A percentile compares a stretch with the other conserved stretches of the same genome.
These are phyloP conservation scores for Sebastolobus altivelis DNA, from an alignment of 2,797 vertebrate species.

Conservation along the genomic window DNA sequence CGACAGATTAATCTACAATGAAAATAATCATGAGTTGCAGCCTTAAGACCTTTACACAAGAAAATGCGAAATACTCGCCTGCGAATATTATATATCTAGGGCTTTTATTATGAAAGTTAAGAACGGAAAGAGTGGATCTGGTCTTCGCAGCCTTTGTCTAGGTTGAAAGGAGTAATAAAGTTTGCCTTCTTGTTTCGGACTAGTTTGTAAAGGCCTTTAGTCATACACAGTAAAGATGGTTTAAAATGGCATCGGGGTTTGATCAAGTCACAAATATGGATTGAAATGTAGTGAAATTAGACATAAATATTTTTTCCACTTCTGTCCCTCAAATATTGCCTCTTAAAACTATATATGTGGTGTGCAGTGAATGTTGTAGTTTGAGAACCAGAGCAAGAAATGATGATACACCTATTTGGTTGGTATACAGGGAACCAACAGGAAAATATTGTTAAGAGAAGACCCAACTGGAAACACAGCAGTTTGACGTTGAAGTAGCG, in stretches of 20 bases:
- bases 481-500: not conserved
- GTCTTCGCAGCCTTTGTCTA: too few relatives aligned
- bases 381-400: not conserved
- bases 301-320: not conserved
- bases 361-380: not conserved
- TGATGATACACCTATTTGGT: not conserved
- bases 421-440: not conserved
- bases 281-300: not conserved
- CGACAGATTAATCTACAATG: not conserved
- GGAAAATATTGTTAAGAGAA: constrained; percentile 1
- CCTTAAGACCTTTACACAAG: not conserved
- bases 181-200: too few relatives aligned
- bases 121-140: too few relatives aligned
- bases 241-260: not conserved
- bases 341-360: not conserved
- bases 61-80: too few relatives aligned
- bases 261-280: not conserved
- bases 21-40: not conserved
- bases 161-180: too few relatives aligned
- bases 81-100: too few relatives aligned
- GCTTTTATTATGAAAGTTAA: too few relatives aligned
- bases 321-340: not conserved
- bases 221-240: not conserved
- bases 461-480: constrained; percentile 33
- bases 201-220: not conserved